Evolutionary conservation across 30 jellyfish, hydroid and myxozoan species (phyloP), one percentile per base, ranked within the genome.

Genomic region (Rhopilema esculentum): DNA sequence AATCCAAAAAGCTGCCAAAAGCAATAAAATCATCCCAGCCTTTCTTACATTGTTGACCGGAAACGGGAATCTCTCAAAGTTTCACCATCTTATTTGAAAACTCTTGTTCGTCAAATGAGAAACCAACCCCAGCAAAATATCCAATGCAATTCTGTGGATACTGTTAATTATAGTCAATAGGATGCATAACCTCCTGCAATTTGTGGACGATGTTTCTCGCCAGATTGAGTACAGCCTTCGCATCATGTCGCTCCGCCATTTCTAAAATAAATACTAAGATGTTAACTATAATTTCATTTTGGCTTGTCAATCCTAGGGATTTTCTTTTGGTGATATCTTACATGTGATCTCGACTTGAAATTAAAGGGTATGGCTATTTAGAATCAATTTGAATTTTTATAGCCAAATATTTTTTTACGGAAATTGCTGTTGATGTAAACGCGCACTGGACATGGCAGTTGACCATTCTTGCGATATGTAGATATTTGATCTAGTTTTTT

Each of bases 221-320:
- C 53, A 95, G 88, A 49, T 95, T 90, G 68, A 95, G 89, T n/a
- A 82, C 92, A 16, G 99, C 99, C 29, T 76, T 69, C 49, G 96
- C 99, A 69, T 95, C 99, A 71, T 95, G 99, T 67, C 97, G 93
- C 77, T 95, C 99, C 1, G 99, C 99, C 99, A 95, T 95, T 91
- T 95, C 99, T 89, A 66, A 19, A 53, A 83, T 1, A 72, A 28
- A 51, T 12, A n/a, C n/a, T n/a, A n/a, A n/a, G n/a, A 18, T 51
- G 65, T 21, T 12, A 33, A 53, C 24, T 21, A 72, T 25, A 8
- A 23, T 40, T 40, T 12, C 9, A 2, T 40, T 12, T 40, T 2
- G 57, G 57, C 57, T 40, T 12, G 57, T 40, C n/a, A n/a, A n/a
- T n/a, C n/a, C n/a, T n/a, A n/a, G n/a, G n/a, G n/a, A n/a, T n/a